Evolutionary conservation across 2,113 vertebrate genomes (phyloP).

Genomic region (Neotoma lepida): DNA sequence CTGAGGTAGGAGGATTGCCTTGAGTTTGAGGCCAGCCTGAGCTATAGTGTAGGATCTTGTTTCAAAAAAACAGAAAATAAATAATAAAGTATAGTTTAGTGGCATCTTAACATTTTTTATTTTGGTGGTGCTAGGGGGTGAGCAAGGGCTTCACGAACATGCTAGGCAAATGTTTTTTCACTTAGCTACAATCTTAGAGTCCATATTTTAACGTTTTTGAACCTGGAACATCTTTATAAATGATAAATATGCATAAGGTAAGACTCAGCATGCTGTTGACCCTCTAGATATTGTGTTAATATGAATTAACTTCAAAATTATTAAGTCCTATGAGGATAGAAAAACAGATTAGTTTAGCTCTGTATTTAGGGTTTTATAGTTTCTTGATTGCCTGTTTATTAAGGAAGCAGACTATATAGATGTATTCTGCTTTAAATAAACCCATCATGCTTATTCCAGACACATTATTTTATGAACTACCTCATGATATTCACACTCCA

Average conservation of each 20-base stretch:
- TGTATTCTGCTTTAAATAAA: slow-evolving; percentile 52
- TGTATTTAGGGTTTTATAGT: slow-evolving; percentile 55
- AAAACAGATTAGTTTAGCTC: slow-evolving; percentile 18
- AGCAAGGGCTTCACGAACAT: not conserved
- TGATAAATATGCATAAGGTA: slow-evolving; percentile 62
- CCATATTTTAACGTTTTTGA: slow-evolving; percentile 61
- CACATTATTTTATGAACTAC: slow-evolving; percentile 39
- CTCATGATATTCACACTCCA: slow-evolving; percentile 36
- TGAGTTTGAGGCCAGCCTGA: not conserved
- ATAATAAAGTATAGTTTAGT: not conserved
- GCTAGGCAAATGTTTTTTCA: not conserved
- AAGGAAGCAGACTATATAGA: slow-evolving; percentile 30
- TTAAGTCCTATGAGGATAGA: slow-evolving; percentile 39
- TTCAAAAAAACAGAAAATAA: not conserved
- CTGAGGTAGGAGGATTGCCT: not conserved
- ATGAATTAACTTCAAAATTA: slow-evolving; percentile 38
- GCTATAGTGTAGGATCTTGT: not conserved
- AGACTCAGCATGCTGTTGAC: slow-evolving; percentile 26
- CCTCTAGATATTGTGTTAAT: slow-evolving; percentile 50
- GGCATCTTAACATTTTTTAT: not conserved
- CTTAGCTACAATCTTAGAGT: not conserved
- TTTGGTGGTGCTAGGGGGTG: not conserved
- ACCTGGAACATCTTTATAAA: slow-evolving; percentile 32
- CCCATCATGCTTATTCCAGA: slow-evolving; percentile 38
- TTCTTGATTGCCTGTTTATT: slow-evolving; percentile 44